Conservation (phyloP, 1,140 invertebrate genomes). For the Lanistes nyassanus region DNA sequence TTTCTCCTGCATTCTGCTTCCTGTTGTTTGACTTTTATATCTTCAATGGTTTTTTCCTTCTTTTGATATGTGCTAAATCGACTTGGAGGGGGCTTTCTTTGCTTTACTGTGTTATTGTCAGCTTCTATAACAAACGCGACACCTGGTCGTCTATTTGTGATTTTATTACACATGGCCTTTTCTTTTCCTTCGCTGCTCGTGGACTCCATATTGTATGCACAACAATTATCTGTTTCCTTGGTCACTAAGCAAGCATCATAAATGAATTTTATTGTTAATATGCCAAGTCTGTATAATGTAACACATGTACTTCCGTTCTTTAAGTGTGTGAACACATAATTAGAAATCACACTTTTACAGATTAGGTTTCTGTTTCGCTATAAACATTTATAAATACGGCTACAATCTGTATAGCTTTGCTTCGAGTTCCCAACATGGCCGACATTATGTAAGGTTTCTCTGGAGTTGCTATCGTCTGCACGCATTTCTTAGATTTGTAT, state of each 20-base stretch:
- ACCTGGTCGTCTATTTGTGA: slow-evolving; percentile 12
- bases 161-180: slow-evolving; percentile 24
- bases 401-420: neutral
- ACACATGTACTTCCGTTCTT: too few relatives aligned
- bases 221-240: too few relatives aligned
- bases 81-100: neutral
- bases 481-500: slow-evolving; percentile 5
- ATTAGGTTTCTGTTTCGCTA: neutral
- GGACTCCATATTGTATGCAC: slow-evolving; percentile 1
- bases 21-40: slow-evolving; percentile 29
- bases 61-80: slow-evolving; percentile 19
- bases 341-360: neutral
- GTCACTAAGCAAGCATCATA: too few relatives aligned
- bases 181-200: slow-evolving; percentile 31
- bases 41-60: slow-evolving; percentile 23
- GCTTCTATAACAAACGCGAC: slow-evolving; percentile 12
- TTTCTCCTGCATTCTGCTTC: slow-evolving; percentile 37
- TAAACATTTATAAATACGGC: neutral
- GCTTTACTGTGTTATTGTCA: slow-evolving; percentile 1
- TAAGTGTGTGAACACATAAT: neutral
- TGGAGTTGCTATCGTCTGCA: slow-evolving; percentile 18
- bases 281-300: too few relatives aligned
- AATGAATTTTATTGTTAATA: too few relatives aligned
- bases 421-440: slow-evolving; percentile 25
- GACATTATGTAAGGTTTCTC: too few relatives aligned